These are phyloP conservation scores for Heliconius ethilla DNA, from an alignment of 2,888 invertebrate species.

Conservation along the genomic window DNA sequence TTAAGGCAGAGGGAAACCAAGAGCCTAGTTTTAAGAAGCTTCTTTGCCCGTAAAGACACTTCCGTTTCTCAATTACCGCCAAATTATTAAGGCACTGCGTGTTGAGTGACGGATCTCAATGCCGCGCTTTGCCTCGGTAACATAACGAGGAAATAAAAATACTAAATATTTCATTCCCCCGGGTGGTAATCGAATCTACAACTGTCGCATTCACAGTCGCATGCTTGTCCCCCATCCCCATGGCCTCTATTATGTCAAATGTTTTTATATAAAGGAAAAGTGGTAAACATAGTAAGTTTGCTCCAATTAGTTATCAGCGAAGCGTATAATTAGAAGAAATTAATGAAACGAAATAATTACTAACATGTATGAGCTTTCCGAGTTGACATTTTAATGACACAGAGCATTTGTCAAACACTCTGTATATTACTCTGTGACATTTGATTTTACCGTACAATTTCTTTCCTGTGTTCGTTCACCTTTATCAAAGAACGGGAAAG, in stretches of 20 bases:
- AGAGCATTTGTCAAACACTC: neutral
- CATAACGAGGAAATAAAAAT: neutral
- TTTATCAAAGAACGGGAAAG: too few relatives aligned
- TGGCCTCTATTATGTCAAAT: neutral
- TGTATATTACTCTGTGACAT: neutral
- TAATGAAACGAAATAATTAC: constrained; percentile 2
- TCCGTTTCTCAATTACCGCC: too few relatives aligned
- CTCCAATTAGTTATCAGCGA: neutral
- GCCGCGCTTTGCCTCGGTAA: neutral
- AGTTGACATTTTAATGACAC: neutral
- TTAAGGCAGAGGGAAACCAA: too few relatives aligned
- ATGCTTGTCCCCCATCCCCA: neutral
- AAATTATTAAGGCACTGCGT: neutral
- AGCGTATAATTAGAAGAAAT: neutral
- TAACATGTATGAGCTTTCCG: neutral
- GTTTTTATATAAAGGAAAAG: too few relatives aligned
- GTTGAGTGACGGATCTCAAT: neutral
- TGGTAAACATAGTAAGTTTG: too few relatives aligned
- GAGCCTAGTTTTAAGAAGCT: too few relatives aligned
- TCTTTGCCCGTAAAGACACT: too few relatives aligned
- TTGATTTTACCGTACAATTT: neutral
- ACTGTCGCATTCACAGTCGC: neutral
- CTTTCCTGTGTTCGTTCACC: too few relatives aligned
- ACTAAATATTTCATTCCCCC: neutral
- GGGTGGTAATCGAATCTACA: neutral